Base-by-base conservation (phyloP, 2,113 vertebrate species). In the Panurus biarmicus region DNA sequence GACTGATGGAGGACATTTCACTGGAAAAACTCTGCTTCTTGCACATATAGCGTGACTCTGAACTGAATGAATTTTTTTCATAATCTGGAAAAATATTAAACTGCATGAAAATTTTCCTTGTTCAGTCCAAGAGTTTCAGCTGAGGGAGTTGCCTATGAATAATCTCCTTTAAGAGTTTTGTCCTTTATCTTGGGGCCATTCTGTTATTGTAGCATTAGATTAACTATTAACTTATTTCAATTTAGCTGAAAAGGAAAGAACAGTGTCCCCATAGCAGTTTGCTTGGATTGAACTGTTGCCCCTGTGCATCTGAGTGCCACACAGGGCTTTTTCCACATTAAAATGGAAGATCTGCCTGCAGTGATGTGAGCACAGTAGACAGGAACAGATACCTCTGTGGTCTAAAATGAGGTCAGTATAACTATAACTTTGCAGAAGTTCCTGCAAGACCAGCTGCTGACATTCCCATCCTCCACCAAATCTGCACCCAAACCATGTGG, bases 61-160 rank as follows among this genome's bases (percentile, higher is more conserved):
- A 84, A 77, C 29, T 25, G 38, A 91, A 87, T 54, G 76, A 85
- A 53, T 31, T 70, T 85, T 85, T 94, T 94, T 94, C 62, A 70
- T 87, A 76, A 78, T 66, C 71, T 76, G 61, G 42, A 76, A 93
- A 93, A 83, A 73, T 85, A 84, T 89, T 77, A 75, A 70, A 83
- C 38, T 76, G 31, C 21, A 29, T 35, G 9, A 82, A 94, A 93
- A 29, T 69, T 40, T 64, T 75, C 66, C 83, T 53, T 48, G 15
- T 72, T 65, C 70, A 71, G 42, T 75, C 38, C 33, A 87, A 58
- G 50, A 53, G 14, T 54, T 96, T 69, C 0, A 0, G 38, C 38
- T 58, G 62, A 79, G 11, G 44, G 24, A 4, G 14, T 33, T 83
- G 21, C 42, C 40, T 77, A 36, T 73, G 67, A 91, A 79, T 79